phyloP scores from a whole-genome alignment of 2,797 vertebrate genomes.

The Zonotrichia albicollis region DNA sequence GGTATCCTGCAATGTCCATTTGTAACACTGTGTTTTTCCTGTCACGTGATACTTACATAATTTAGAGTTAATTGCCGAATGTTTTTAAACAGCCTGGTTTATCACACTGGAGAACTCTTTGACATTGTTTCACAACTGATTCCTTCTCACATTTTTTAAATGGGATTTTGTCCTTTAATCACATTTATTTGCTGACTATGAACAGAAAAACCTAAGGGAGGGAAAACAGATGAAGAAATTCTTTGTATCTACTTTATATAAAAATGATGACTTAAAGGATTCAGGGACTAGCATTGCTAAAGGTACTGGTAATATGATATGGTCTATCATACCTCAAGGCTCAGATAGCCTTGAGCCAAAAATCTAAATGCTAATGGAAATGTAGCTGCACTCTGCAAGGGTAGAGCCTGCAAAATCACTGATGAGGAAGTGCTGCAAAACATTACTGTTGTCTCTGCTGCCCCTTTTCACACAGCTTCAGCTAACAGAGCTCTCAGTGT shows the following conservation, averaged over 20 bases:
- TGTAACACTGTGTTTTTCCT: background rate
- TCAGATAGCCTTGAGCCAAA: background rate
- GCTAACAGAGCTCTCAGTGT: constrained; percentile 60
- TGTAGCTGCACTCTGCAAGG: background rate
- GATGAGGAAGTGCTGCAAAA: constrained; percentile 39
- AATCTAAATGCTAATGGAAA: background rate
- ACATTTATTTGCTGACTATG: background rate
- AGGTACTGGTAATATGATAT: background rate
- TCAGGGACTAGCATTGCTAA: background rate
- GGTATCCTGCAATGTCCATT: background rate
- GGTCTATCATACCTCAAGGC: background rate
- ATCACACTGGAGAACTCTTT: background rate
- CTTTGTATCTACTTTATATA: background rate
- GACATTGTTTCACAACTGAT: background rate
- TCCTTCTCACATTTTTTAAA: background rate
- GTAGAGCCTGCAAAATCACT: background rate
- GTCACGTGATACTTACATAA: background rate
- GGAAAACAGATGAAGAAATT: background rate
- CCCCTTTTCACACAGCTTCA: constrained; percentile 12
- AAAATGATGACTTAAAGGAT: background rate
- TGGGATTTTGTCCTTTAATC: background rate
- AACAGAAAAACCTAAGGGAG: background rate
- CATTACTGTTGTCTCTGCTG: constrained; percentile 36
- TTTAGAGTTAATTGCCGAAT: background rate
- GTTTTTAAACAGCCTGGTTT: background rate